These are phyloP conservation scores for Brienomyrus brachyistius DNA, from an alignment of 2,113 vertebrate species.

Conservation along the genomic window DNA sequence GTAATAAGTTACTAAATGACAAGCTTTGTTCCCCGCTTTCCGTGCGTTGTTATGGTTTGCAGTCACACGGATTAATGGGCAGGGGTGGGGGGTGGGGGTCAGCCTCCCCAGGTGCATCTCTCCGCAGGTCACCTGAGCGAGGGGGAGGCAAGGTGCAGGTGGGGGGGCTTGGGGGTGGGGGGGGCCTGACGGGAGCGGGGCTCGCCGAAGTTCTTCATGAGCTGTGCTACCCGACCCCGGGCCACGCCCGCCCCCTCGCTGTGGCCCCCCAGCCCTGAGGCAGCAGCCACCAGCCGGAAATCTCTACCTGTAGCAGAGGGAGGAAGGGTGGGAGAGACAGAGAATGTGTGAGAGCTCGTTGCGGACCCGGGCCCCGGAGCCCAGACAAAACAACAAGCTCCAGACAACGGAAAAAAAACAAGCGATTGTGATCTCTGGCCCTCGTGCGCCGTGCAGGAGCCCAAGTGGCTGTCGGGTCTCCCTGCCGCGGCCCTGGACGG, in stretches of 20 bases:
- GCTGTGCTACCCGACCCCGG: conserved; percentile 59
- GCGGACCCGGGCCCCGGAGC: background rate
- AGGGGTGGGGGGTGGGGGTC: background rate
- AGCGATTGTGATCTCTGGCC: background rate
- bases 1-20: background rate
- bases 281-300: conserved; percentile 25
- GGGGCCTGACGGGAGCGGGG: conserved; percentile 23
- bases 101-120: background rate
- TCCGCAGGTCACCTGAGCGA: conserved; percentile 57
- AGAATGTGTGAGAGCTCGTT: background rate
- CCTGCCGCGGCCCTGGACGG: background rate
- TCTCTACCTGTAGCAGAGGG: conserved; percentile 37
- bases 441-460: background rate
- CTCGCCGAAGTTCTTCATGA: conserved; percentile 59
- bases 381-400: background rate
- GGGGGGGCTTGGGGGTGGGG: conserved; percentile 48
- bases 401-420: background rate
- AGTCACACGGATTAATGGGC: conserved; percentile 1
- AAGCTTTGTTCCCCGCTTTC: background rate
- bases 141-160: conserved; percentile 50
- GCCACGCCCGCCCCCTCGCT: conserved; percentile 26
- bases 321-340: background rate
- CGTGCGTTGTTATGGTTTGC: conserved; percentile 9
- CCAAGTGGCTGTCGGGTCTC: background rate
- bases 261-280: conserved; percentile 26